Conservation (phyloP, 2,797 vertebrate genomes). For the Pachyuromys duprasi region DNA sequence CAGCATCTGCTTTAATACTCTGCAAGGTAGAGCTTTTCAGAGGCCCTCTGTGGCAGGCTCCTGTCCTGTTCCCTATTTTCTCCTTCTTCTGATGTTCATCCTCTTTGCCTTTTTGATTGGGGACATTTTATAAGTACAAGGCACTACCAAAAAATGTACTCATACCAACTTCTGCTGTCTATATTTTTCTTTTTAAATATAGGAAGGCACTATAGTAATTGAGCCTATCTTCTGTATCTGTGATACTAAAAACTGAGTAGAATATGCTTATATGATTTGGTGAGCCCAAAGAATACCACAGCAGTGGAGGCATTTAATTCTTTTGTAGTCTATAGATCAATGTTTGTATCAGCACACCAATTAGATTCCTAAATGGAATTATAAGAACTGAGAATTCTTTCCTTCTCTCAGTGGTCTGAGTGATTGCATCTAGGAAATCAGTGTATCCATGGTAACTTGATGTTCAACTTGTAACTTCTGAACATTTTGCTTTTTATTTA, state of each 20-base stretch:
- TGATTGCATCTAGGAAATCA: conserved; percentile 69
- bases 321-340: conserved; percentile 42
- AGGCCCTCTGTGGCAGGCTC: too few species aligned
- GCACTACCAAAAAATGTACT: not conserved
- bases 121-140: not conserved
- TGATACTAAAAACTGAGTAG: not conserved
- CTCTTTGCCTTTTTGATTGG: too few species aligned
- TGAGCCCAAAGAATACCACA: not conserved
- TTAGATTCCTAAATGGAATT: conserved; percentile 63
- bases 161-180: not conserved
- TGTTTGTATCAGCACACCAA: conserved; percentile 55
- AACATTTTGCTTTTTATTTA: conserved; percentile 78
- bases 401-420: conserved; percentile 57
- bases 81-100: too few species aligned
- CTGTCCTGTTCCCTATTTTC: too few species aligned
- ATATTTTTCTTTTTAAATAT: conserved; percentile 28
- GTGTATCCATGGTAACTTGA: conserved; percentile 72
- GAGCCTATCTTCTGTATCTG: not conserved
- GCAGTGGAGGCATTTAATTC: not conserved
- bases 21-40: too few species aligned
- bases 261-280: not conserved
- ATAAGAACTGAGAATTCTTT: conserved; percentile 67
- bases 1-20: too few species aligned
- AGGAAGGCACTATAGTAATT: not conserved
- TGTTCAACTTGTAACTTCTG: conserved; percentile 74